Evolutionary conservation across 2,888 invertebrate species (phyloP), one percentile per base, ranked within the genome.

Genomic region (Phengaris arion): DNA sequence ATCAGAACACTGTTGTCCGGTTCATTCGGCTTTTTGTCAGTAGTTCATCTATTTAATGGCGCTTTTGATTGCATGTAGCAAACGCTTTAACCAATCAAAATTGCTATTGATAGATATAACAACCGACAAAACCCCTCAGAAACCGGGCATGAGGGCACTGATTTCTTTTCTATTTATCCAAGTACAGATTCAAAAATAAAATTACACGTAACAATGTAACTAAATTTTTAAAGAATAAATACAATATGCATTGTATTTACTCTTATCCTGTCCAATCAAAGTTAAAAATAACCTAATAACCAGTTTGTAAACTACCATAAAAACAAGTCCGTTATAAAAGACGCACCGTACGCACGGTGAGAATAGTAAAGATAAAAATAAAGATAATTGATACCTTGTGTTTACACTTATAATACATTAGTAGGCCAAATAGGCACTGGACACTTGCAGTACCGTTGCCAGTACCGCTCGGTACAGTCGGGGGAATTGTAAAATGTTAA

Each of bases 361-460:
- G 64, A 54, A 51, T 52, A 72, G 72, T 72, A 72, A 54, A 72
- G 52, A 72, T 72, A 72, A 72, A 72, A 72, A 48, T 69, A 48
- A 48, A 48, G 52, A 72, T 72, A 72, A 72, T 72, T 72, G 72
- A 52, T 72, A 72, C 46, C 52, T 54, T 48, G 68, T 80, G 80
- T 82, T 83, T 83, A 78, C 79, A 22, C 22, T 22, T 22, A 22
- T 22, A 79, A 78, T 83, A 82, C 83, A 82, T 86, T 85, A 85
- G 85, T 84, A 85, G 83, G 81, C 80, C 81, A 81, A 82, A 81
- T 83, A 87, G 85, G 86, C 82, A 85, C 82, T 81, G 86, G 83
- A 85, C 81, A 82, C 83, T 83, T 82, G 77, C 75, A 73, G 79
- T 82, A 87, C 93, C 91, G 92, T 92, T 93, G 89, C 75, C 70